Conservation (phyloP, 2,113 vertebrate species). For the Leuciscus idus region DNA sequence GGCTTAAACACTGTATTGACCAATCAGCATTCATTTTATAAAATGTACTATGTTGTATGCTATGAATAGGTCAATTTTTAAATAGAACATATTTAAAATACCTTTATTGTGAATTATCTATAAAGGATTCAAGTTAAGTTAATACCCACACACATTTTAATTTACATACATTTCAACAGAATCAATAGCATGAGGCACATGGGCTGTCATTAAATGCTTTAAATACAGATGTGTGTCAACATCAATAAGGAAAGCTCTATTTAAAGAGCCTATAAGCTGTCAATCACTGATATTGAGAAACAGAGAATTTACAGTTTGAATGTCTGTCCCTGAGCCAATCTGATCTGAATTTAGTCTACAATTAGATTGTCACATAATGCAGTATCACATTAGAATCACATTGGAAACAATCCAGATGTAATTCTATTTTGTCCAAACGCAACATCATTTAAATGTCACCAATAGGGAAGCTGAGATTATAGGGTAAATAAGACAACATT, state of each 20-base stretch:
- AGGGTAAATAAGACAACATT: conserved; percentile 20
- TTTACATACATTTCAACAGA: not conserved
- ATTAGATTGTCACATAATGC: not conserved
- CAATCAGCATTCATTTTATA: too few relatives aligned
- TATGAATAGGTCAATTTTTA: too few relatives aligned
- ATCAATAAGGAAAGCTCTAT: not conserved
- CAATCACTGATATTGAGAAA: not conserved
- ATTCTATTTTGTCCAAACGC: not conserved
- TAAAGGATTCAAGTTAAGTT: too few relatives aligned
- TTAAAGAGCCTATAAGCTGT: conserved; percentile 1
- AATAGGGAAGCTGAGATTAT: not conserved
- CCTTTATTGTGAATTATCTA: not conserved
- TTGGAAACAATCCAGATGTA: conserved; percentile 14
- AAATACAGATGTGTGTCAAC: not conserved
- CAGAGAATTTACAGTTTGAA: not conserved
- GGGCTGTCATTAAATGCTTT: not conserved
- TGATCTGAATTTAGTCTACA: not conserved
- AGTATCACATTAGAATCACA: not conserved
- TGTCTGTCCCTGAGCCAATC: not conserved
- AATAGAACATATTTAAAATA: too few relatives aligned
- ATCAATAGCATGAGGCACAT: not conserved
- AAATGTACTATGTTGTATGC: too few relatives aligned
- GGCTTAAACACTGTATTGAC: too few relatives aligned
- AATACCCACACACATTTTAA: not conserved
- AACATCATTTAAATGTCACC: not conserved